Conservation (phyloP, 1,140 invertebrate genomes). For the Thaumetopoea pityocampa region DNA sequence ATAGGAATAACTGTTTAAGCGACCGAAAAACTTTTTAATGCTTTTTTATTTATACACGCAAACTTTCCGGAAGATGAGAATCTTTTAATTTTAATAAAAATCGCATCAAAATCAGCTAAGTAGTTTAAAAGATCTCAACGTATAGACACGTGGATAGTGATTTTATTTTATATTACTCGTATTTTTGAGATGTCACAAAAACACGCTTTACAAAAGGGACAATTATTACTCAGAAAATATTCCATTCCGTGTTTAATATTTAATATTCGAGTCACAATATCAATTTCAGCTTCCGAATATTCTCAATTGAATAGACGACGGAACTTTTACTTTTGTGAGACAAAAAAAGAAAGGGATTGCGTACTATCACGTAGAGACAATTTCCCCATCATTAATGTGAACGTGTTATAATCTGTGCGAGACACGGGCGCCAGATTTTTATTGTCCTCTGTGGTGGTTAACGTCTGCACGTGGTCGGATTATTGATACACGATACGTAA, state of each 20-base stretch:
- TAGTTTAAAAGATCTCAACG: too few species aligned
- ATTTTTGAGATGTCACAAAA: too few species aligned
- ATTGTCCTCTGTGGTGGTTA: constrained; percentile 33
- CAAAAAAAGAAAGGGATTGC: constrained; percentile 31
- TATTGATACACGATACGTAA: too few species aligned
- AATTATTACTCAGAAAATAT: constrained; percentile 21
- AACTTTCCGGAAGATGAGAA: too few species aligned
- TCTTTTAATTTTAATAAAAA: too few species aligned
- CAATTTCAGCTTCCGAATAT: constrained; percentile 45
- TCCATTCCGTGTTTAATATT: constrained; percentile 23
- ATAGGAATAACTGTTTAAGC: too few species aligned
- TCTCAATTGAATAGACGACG: constrained; percentile 37
- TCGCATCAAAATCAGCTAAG: too few species aligned
- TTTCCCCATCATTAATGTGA: constrained; percentile 57
- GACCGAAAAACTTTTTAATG: too few species aligned
- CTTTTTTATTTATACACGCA: too few species aligned
- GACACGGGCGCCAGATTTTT: constrained; percentile 56
- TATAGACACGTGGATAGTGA: too few species aligned
- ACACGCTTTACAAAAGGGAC: constrained; percentile 13
- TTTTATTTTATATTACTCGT: too few species aligned
- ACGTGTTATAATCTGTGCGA: constrained; percentile 60
- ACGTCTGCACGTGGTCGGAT: constrained; percentile 2
- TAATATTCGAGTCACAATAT: constrained; percentile 40
- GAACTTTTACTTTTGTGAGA: constrained; percentile 59
- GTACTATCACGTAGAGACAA: constrained; percentile 55